These are phyloP conservation scores for Andrena chrysosceles DNA, from an alignment of 2,888 invertebrate genomes.

Conservation along the genomic window DNA sequence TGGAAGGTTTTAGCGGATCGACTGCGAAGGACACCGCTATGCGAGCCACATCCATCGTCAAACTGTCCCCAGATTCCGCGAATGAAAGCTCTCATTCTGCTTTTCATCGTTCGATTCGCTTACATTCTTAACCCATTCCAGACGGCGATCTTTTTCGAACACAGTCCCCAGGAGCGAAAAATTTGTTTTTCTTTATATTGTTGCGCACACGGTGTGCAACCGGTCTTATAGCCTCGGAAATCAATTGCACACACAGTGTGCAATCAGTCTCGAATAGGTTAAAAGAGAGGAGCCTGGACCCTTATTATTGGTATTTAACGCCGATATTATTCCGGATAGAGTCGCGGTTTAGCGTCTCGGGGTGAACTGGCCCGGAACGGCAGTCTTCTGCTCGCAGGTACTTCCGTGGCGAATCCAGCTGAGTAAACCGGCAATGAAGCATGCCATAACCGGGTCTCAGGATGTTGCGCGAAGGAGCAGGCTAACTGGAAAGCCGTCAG, in stretches of 20 bases:
- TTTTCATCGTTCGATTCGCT: no score
- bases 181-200: no score
- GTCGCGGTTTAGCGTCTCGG: constrained; percentile 58
- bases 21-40: neutral
- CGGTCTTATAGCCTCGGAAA: no score
- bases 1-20: neutral
- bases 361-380: constrained; percentile 31
- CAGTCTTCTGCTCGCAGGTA: neutral
- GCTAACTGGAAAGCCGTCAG: constrained; percentile 30
- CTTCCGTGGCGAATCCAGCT: constrained; percentile 3
- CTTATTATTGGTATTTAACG: constrained; percentile 45
- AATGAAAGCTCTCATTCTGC: no score
- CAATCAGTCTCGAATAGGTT: no score
- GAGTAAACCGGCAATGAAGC: constrained; percentile 41
- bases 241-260: no score
- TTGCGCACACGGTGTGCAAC: no score
- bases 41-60: neutral
- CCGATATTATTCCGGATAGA: constrained; percentile 54
- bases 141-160: no score
- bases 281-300: constrained; percentile 4
- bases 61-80: no score
- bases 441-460: constrained; percentile 24
- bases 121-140: no score
- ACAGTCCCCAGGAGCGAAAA: no score
- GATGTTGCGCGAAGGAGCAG: constrained; percentile 9